Base-by-base conservation (phyloP, 2,113 vertebrate genomes). In the Podarcis cretensis region DNA sequence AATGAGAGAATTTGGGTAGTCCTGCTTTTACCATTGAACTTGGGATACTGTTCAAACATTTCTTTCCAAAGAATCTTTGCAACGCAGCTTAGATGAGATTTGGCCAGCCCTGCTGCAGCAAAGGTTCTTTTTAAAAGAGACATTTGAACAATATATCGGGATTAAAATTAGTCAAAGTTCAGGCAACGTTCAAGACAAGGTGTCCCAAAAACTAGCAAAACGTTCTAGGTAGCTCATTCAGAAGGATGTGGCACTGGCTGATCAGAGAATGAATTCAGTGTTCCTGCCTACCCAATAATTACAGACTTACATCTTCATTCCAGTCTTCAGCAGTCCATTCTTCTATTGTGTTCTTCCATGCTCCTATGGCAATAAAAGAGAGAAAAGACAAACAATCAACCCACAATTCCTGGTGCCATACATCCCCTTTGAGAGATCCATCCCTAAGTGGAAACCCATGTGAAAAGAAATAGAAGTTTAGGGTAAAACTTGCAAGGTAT, bases 301-400 rank as follows among this genome's bases (percentile, higher is more conserved):
- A 40, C 30, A 89, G 23, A 96, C 97, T 98, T 96, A 99, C 99
- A 96, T 99, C 99, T 97, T 99, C 99, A 94, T 97, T 98, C 99
- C 99, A 99, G 88, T 99, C 99, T 92, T 99, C 99, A 43, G 98
- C 92, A 84, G 97, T 97, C 98, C 98, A 99, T 82, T 99, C 99
- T 91, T 99, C 99, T 88, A 98, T 71, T 86, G 98, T 98, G 86
- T 97, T 98, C 92, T 96, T 98, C 98, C 98, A 99, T 9, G 98
- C 90, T 93, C 97, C 99, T 99, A 69, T 83, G 87, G 40, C 63
- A 87, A 92, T 65, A 71, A 90, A 48, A 71, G 65, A 88, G 81
- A 94, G 40, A 91, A 90, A 85, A 78, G 14, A 68, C 14, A 68
- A 83, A 3, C 13, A 0, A 76, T 76, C 37, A 57, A 25, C 16